These are phyloP conservation scores for Carduelis carduelis DNA, from an alignment of 2,797 vertebrate species.

Conservation along the genomic window DNA sequence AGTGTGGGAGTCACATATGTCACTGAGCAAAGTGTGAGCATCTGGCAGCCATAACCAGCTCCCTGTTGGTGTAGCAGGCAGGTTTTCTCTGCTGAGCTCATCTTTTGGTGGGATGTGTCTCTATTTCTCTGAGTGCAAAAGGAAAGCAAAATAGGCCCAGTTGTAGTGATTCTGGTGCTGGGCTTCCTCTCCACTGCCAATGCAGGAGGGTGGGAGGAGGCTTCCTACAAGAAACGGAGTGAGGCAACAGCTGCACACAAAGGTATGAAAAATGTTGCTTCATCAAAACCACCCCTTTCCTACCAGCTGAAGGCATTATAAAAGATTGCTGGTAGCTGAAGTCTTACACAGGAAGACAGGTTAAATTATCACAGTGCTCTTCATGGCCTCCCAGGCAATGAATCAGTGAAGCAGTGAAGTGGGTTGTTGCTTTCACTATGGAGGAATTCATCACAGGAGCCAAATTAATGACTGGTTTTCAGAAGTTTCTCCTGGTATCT, in stretches of 20 bases:
- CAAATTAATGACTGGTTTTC: slow-evolving; percentile 21
- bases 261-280: neutral
- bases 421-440: neutral
- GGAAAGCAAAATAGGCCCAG: neutral
- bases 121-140: neutral
- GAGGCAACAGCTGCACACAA: neutral
- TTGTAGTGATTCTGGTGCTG: neutral
- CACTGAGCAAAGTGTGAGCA: rapidly evolving
- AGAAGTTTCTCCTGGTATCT: neutral
- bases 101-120: neutral
- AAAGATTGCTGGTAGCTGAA: slow-evolving; percentile 5
- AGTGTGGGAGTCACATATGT: rapidly evolving
- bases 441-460: slow-evolving; percentile 3
- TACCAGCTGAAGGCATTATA: neutral
- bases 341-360: neutral
- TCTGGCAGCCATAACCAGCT: neutral
- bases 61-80: neutral
- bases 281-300: neutral
- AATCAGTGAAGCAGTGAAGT: slow-evolving; percentile 28
- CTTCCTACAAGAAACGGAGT: neutral
- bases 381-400: slow-evolving; percentile 6
- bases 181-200: neutral
- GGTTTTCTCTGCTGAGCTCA: neutral
- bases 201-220: neutral
- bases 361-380: slow-evolving; percentile 21